Evolutionary conservation across 2,797 vertebrate species (phyloP).

Genomic region (Falco rusticolus): DNA sequence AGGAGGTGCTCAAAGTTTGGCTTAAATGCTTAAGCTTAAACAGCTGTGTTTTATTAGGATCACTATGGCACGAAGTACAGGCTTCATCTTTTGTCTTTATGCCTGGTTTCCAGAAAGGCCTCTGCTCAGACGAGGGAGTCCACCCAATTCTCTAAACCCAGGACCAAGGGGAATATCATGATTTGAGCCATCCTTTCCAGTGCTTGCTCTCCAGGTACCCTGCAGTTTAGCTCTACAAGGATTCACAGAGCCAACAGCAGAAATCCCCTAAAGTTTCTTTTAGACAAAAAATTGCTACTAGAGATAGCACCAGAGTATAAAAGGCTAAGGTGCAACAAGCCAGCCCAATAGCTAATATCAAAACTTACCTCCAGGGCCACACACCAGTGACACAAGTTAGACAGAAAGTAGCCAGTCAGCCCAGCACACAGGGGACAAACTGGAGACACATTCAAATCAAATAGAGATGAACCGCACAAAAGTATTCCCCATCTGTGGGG

Average conservation of each 20-base stretch:
- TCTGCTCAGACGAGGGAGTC: not conserved
- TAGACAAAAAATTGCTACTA: not conserved
- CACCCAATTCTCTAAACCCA: not conserved
- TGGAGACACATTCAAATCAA: accelerated
- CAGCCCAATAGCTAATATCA: not conserved
- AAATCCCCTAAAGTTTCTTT: not conserved
- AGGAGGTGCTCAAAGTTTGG: not conserved
- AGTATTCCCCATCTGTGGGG: accelerated
- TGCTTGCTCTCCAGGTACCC: not conserved
- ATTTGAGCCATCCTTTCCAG: not conserved
- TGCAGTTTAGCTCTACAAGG: not conserved
- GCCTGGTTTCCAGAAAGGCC: not conserved
- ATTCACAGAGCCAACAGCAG: not conserved
- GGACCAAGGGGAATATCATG: not conserved
- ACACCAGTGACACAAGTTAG: accelerated
- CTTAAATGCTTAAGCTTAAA: not conserved
- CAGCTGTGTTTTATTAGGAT: not conserved
- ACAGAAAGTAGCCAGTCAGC: not conserved
- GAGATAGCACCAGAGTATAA: not conserved
- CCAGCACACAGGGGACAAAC: not conserved
- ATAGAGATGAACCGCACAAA: not conserved
- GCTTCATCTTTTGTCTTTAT: not conserved
- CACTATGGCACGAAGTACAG: not conserved
- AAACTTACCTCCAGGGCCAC: not conserved
- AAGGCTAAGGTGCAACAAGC: not conserved